Conservation (phyloP, 2,797 vertebrate species). For the Lacerta bilineata region DNA sequence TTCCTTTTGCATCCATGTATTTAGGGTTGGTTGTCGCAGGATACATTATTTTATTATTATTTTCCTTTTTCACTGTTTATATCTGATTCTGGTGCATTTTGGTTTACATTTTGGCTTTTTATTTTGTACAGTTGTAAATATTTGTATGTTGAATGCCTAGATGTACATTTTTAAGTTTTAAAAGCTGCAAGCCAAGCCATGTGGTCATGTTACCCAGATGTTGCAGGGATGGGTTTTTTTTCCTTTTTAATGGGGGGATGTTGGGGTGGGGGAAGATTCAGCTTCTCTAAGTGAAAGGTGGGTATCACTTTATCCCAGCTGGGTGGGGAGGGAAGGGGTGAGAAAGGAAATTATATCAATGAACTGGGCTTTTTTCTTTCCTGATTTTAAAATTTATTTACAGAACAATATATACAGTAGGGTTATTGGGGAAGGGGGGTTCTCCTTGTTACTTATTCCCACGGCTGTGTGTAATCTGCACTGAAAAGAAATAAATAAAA, state of each 20-base stretch:
- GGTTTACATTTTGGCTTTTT: background rate
- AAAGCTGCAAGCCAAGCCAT: conserved; percentile 5
- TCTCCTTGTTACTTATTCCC: conserved; percentile 26
- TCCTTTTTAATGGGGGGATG: background rate
- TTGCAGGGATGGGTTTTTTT: background rate
- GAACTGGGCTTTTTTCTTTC: conserved; percentile 1
- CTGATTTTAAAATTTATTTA: conserved; percentile 18
- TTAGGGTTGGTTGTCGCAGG: background rate
- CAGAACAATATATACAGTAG: conserved; percentile 8
- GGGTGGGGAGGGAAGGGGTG: background rate
- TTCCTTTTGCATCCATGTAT: background rate
- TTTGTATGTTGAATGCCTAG: background rate
- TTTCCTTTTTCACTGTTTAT: background rate
- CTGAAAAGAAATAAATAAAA: conserved; percentile 33
- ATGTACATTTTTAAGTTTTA: conserved; percentile 42
- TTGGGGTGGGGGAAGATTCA: background rate
- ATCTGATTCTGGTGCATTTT: background rate
- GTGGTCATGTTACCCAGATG: accelerated
- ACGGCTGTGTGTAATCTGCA: conserved; percentile 42
- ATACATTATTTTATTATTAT: background rate
- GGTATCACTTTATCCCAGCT: background rate
- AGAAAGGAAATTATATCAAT: background rate
- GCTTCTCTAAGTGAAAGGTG: background rate
- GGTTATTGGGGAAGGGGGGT: background rate
- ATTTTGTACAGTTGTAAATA: conserved; percentile 54